Evolutionary conservation across 2,888 invertebrate species (phyloP), one percentile per base, ranked within the genome.

Genomic region (Tuberolachnus salignus): DNA sequence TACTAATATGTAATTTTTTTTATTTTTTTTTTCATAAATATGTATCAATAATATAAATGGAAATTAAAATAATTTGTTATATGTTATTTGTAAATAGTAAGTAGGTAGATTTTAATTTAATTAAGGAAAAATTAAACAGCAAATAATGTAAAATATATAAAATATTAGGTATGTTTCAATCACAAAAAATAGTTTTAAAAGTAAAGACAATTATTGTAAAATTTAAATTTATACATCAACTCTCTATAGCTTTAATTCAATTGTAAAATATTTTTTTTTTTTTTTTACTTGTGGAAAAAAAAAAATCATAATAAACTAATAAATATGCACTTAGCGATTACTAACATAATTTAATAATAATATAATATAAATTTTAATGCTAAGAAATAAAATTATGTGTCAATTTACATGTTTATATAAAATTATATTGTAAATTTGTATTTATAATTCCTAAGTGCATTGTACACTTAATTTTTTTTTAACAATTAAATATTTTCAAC

Each of bases 401-500:
- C 78, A 78, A 78, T 78, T 78, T 78, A 78, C 78, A 78, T 69
- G 59, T 69, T 78, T 49, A 66, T 78, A 75, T 64, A 64, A 21
- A 13, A 49, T 23, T 64, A 66, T 49, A 19, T 19, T 21, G 26
- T 72, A 21, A 69, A 10, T 78, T 69, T 57, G 57, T 57, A 75
- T 67, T 75, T 75, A 75, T 46, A 78, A 42, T 63, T 64, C 34
- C 11, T 69, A 61, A 59, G 51, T 74, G 64, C 74, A 63, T 61
- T 34, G 57, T 72, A 66, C 57, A 57, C 57, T 66, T 55, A 51
- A n/a, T n/a, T 53, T 63, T 63, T 73, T 57, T 34, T 57, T 57
- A 67, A 75, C n/a, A 78, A 57, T 67, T 67, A 57, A 78, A 66
- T 46, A 55, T 51, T 51, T 63, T 78, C 59, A 69, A 78, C 78